Conservation (phyloP, 2,888 invertebrate genomes). For the Hemicrepidius hirtus region DNA sequence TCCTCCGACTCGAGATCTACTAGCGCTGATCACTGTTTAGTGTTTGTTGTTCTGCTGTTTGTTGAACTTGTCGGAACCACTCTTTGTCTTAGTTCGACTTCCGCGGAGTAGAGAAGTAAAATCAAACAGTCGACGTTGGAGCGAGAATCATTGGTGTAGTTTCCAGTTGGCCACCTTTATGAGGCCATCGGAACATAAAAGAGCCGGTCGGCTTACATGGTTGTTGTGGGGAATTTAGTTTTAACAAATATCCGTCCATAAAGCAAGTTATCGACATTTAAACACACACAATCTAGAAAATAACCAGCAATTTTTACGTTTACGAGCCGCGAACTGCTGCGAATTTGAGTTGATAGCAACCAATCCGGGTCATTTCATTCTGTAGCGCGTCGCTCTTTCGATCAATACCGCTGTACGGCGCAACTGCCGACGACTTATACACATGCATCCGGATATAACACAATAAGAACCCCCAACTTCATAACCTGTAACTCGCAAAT, state of each 20-base stretch:
- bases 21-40: slow-evolving; percentile 66
- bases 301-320: slow-evolving; percentile 69
- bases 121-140: slow-evolving; percentile 50
- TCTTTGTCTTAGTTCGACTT: slow-evolving; percentile 57
- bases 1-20: slow-evolving; percentile 52
- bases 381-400: slow-evolving; percentile 58
- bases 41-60: slow-evolving; percentile 68
- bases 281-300: slow-evolving; percentile 66
- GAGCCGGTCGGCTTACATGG: slow-evolving; percentile 25
- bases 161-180: slow-evolving; percentile 8
- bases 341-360: slow-evolving; percentile 68
- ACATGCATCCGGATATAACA: slow-evolving; percentile 52
- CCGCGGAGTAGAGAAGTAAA: slow-evolving; percentile 31
- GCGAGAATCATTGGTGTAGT: slow-evolving; percentile 18
- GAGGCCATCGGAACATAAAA: slow-evolving; percentile 11
- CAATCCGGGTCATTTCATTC: slow-evolving; percentile 68
- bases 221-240: slow-evolving; percentile 38
- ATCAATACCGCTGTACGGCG: slow-evolving; percentile 59
- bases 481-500: slow-evolving; percentile 41
- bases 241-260: slow-evolving; percentile 57
- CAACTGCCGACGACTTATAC: slow-evolving; percentile 50
- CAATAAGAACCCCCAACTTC: slow-evolving; percentile 43
- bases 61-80: slow-evolving; percentile 61
- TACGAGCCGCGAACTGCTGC: slow-evolving; percentile 68
- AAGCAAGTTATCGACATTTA: slow-evolving; percentile 57